Percentiles rank a stretch among this genome's conserved stretches.
These are phyloP conservation scores for Hypocryptadius cinnamomeus DNA, from an alignment of 2,113 vertebrate genomes.

Conservation along the genomic window DNA sequence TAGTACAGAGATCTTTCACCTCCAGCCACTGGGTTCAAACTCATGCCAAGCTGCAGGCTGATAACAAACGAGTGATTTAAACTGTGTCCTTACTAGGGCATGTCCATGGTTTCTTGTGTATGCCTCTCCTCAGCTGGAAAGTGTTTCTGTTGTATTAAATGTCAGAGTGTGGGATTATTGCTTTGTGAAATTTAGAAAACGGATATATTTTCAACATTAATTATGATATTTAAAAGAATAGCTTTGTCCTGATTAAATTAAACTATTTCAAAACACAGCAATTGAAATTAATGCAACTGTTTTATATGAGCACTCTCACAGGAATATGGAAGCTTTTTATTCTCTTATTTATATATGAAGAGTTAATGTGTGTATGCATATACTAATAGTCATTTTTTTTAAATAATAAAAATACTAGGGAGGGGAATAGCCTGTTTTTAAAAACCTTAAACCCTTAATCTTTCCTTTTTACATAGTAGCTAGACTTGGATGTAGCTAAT, in stretches of 20 bases:
- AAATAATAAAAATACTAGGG: background rate
- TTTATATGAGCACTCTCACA: background rate
- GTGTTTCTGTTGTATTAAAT: background rate
- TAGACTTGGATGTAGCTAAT: constrained; percentile 10
- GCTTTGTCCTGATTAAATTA: background rate
- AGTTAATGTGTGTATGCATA: background rate
- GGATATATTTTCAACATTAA: background rate
- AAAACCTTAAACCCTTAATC: constrained; percentile 2
- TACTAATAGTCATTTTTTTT: background rate
- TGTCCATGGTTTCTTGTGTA: background rate
- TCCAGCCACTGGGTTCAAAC: constrained; percentile 22
- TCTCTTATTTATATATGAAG: background rate
- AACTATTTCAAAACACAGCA: background rate
- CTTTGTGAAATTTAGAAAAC: background rate
- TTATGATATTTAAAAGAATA: background rate
- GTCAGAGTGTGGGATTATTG: background rate
- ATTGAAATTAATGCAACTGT: background rate
- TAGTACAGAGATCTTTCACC: constrained; percentile 29
- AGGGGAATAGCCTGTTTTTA: background rate
- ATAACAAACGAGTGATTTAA: constrained; percentile 10
- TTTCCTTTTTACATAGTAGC: background rate
- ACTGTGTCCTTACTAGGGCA: background rate
- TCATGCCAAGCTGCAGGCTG: constrained; percentile 1
- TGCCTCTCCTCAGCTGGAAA: background rate
- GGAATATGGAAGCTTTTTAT: background rate